Evolutionary conservation across 2,113 vertebrate species (phyloP), one percentile per base, ranked within the genome.

Genomic region (Nesoenas mayeri): DNA sequence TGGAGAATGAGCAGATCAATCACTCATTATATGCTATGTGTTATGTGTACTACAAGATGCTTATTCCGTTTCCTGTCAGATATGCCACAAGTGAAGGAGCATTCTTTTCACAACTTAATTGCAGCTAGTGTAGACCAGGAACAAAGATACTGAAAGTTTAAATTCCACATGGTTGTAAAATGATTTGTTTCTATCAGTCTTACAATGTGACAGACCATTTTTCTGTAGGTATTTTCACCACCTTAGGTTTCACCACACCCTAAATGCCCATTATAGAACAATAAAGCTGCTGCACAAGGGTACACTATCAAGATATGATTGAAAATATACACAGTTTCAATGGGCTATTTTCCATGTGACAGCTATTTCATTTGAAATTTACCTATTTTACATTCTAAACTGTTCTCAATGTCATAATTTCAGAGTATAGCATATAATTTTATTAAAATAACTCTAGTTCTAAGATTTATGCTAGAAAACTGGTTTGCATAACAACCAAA

Each of bases 371-470:
- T 50, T 73, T 81, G 31, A 93, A 92, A 54, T 72, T 94, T 73
- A 20, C 28, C 34, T 80, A 12, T 79, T 96, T 84, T 75, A 12
- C 24, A 75, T 87, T 93, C 51, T 78, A 58, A 69, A 47, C 57
- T 44, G 5, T 85, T 92, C 65, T 74, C 32, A 73, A 10, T 80
- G 14, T 65, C 53, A 42, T 79, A n/a, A 60, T 94, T 94, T 96
- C 81, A 94, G 53, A 89, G 11, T 7, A 78, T 3, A 60, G 25
- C 12, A 48, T 88, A 17, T 54, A 79, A 86, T 75, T 74, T 93
- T 66, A 69, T 56, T 91, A 75, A 87, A 89, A 92, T 69, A 67
- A 80, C 8, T 26, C 24, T 48, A 34, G 22, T 42, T 91, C 8
- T 88, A 83, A 53, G n/a, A 89, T 69, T 78, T 74, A 32, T 60